Base-by-base conservation (phyloP, 2,888 invertebrate genomes). In the Euphydryas editha region DNA sequence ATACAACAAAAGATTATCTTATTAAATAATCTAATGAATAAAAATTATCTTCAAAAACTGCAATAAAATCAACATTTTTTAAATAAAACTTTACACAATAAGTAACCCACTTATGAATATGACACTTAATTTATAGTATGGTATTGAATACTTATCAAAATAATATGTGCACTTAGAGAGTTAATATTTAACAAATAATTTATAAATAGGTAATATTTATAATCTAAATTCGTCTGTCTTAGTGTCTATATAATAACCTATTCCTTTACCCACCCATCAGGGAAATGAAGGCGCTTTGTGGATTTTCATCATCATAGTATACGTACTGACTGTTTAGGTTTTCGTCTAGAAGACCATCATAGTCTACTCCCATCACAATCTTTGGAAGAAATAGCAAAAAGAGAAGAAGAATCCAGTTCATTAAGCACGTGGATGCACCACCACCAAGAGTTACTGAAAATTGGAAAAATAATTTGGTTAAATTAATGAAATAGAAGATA, bases 401-500 rank as follows among this genome's bases (percentile, higher is more conserved):
- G 8, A 90, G 71, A 15, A 88, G 74, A 4, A 88, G 78, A n/a
- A 89, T 76, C 87, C 88, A 88, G 70, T 80, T 86, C 47, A 79
- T 78, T 62, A 83, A 80, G 73, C 78, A 75, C 59, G 78, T 81
- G 1, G 83, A 74, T 51, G 82, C 76, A 8, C 81, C 74, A 36
- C 81, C 79, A 74, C 86, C 90, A 71, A 87, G 86, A 0, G 90
- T 91, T 55, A 92, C 92, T 92, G 90, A 20, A 91, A 90, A 62
- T 13, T 21, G 67, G 21, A 66, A 69, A 59, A 61, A 21, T 56
- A n/a, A 44, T 36, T 36, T 56, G 51, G 18, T 54, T 64, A 62
- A 11, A 17, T 57, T 30, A 47, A 20, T n/a, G n/a, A n/a, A 39
- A 18, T 30, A 42, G 30, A 13, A 18, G 17, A 8, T 46, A 18